Evolutionary conservation across 2,113 vertebrate species (phyloP), one percentile per base, ranked within the genome.

Genomic region (Grallaria varia): DNA sequence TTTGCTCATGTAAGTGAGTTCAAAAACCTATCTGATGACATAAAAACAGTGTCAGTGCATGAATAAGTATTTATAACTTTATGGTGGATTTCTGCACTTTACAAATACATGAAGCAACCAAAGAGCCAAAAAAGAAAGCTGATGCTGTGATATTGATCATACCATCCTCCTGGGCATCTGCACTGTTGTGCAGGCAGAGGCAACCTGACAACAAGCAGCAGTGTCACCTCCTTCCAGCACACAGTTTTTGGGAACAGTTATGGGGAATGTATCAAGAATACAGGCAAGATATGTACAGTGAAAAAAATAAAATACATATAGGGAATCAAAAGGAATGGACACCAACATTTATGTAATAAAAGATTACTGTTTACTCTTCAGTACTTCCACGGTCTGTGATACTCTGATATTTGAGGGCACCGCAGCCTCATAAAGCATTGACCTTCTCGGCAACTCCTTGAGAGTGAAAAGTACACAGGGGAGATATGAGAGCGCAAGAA

Each of bases 151-250:
- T 2, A 4, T 4, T 67, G n/a, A 75, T 27, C 12, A 1, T 2
- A 35, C 18, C 4, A 20, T 6, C 6, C 15, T 30, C 60, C 40
- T 0, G 0, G 35, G 27, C 9, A 4, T 17, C 23, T 0, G 0
- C 31, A 23, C 4, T 8, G 13, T 6, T 12, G 10, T 17, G 49
- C 3, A 18, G 42, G 25, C 82, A 67, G 42, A 83, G 52, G 37
- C 45, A 67, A 31, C 84, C 24, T 5, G 3, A 30, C 37, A 45
- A 62, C 12, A 45, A 40, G n/a, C 31, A 76, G 30, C 3, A n/a
- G 27, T 10, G 25, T 42, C 23, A 47, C 22, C 55, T 68, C 20
- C 60, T 90, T 33, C 31, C n/a, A 85, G 35, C 19, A 23, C 9
- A 31, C 12, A 28, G 7, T 28, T 40, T 60, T 42, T 47, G n/a